Percentiles rank a stretch among this genome's conserved stretches.
Evolutionary conservation across 2,113 vertebrate species (phyloP).

Genomic region (Serilophus lunatus): DNA sequence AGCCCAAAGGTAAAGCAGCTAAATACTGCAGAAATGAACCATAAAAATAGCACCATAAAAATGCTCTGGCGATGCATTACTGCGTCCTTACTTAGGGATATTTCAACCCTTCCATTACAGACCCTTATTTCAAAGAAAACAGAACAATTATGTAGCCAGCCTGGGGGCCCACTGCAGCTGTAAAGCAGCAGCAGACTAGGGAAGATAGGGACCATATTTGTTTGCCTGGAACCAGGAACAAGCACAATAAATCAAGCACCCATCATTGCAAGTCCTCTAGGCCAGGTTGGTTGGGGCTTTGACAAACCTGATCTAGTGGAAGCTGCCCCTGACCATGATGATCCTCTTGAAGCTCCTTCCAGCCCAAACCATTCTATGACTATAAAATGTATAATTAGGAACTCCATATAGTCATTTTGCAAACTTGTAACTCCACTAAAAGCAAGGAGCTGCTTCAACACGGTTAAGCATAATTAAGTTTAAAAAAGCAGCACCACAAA

Average conservation of each 20-base stretch:
- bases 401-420: background rate
- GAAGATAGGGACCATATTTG: background rate
- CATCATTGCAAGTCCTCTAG: background rate
- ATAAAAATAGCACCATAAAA: slow-evolving; percentile 41
- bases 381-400: background rate
- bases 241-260: background rate
- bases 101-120: background rate
- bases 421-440: background rate
- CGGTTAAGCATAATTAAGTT: background rate
- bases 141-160: background rate
- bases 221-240: background rate
- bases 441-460: background rate
- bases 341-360: background rate
- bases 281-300: accelerated
- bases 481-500: background rate
- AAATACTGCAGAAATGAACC: slow-evolving; percentile 59
- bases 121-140: slow-evolving; percentile 34
- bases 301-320: background rate
- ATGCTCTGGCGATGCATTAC: background rate
- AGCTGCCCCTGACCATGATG: background rate
- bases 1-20: slow-evolving; percentile 65
- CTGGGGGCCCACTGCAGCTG: background rate
- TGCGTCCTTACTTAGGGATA: slow-evolving; percentile 9
- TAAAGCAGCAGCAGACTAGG: background rate
- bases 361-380: background rate